Conservation (phyloP, 1,140 invertebrate species). For the Hylaeus volcanicus region DNA sequence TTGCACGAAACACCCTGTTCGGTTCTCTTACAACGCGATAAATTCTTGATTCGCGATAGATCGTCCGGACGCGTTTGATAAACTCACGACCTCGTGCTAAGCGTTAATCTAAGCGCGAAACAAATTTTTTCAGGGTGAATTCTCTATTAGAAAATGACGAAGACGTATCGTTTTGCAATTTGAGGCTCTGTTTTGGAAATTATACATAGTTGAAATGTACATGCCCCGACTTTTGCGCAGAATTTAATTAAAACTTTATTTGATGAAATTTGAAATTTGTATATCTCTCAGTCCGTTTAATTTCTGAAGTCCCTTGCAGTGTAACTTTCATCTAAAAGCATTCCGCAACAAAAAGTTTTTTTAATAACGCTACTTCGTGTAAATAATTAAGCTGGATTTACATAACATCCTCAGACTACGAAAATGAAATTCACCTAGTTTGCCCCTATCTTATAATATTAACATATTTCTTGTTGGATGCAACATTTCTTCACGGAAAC, state of each 20-base stretch:
- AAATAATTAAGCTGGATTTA: neutral
- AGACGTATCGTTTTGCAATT: too few relatives aligned
- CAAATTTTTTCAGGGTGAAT: too few relatives aligned
- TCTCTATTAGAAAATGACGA: too few relatives aligned
- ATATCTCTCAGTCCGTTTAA: neutral
- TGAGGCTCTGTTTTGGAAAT: too few relatives aligned
- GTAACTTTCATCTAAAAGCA: neutral
- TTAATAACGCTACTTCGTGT: neutral
- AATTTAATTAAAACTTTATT: too few relatives aligned
- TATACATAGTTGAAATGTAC: too few relatives aligned
- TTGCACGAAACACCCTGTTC: constrained; percentile 42
- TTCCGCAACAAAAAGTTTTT: neutral
- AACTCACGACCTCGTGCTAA: too few relatives aligned
- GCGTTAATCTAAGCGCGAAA: too few relatives aligned
- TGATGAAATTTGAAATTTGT: too few relatives aligned
- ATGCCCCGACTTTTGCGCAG: too few relatives aligned
- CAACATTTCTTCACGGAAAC: too few relatives aligned
- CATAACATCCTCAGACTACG: neutral
- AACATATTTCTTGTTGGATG: neutral
- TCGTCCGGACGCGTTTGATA: neutral
- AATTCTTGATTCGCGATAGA: constrained; percentile 25
- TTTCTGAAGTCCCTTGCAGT: neutral
- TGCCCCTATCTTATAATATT: neutral
- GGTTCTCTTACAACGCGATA: constrained; percentile 6
- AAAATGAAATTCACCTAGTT: neutral